Conservation (phyloP, 2,113 vertebrate species). For the Apistogramma diplotaenia region DNA sequence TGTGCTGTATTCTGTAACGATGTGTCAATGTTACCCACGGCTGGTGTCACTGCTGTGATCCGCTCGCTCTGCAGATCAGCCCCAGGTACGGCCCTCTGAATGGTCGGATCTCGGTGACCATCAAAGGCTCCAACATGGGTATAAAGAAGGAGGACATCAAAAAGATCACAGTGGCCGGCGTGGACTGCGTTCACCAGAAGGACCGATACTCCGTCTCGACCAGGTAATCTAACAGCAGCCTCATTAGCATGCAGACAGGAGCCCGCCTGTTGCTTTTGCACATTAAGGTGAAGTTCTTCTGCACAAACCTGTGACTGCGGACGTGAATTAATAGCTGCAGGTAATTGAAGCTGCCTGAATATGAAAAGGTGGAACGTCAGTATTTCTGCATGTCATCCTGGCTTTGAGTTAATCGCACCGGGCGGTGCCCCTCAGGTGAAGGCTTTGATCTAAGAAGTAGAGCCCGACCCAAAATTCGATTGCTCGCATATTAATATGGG, state of each 20-base stretch:
- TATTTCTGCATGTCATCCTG: neutral
- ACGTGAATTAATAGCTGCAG: neutral
- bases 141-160: conserved; percentile 83
- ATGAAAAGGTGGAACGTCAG: neutral
- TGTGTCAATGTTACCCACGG: neutral
- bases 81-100: conserved; percentile 86
- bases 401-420: neutral
- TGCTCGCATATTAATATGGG: neutral
- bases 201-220: conserved; percentile 91
- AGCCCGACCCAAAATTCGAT: neutral
- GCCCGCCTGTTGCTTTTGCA: neutral
- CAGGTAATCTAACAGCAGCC: conserved; percentile 71
- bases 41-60: neutral
- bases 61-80: conserved; percentile 86
- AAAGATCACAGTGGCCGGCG: conserved; percentile 82
- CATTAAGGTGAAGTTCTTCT: neutral
- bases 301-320: neutral
- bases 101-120: conserved; percentile 87
- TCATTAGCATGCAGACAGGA: neutral
- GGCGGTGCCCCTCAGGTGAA: neutral
- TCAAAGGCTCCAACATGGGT: conserved; percentile 93
- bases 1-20: neutral
- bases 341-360: neutral
- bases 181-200: conserved; percentile 80
- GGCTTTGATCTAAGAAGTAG: neutral